Evolutionary conservation across 2,888 invertebrate genomes (phyloP), one percentile per base, ranked within the genome.

Genomic region (Hirtodrosophila trivittata): DNA sequence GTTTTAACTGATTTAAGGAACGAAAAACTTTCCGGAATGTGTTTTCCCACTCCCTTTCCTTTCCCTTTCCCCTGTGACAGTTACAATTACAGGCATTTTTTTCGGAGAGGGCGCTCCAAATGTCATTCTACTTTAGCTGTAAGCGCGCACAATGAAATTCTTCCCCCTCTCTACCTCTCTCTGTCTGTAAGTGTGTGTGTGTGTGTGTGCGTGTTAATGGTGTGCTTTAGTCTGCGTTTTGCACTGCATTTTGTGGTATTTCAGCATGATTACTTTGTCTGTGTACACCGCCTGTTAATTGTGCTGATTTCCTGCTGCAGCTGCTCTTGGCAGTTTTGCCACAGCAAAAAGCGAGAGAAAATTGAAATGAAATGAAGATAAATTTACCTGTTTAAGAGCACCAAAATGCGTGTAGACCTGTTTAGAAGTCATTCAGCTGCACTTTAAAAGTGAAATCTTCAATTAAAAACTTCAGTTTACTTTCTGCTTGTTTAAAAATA

Each of bases 201-300:
- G n/a, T 26, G 9, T 16, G n/a, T 47, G 10, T 39, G 21, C 65
- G 42, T 52, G 69, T 47, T 64, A 52, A 57, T 65, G 66, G 38
- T 45, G 12, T 64, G 50, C 37, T 32, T 58, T 45, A 26, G 65
- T 66, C 59, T 66, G 62, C 70, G 54, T 78, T 73, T 83, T 80
- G 43, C 64, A 50, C 60, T 18, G 64, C 54, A 52, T 67, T 75
- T 71, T 73, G 86, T 50, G 72, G 83, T 62, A 52, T 73, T 75
- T 78, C 26, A 59, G 77, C 60, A 70, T 73, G 84, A 83, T 80
- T 83, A 73, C 77, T 66, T 64, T 67, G 65, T 54, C 39, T 54
- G 21, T 26, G 25, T 51, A 12, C 25, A 49, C 13, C 28, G 25
- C 18, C 49, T 57, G 70, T 63, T 63, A 74, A 74, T 68, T 71